These are phyloP conservation scores for Cairina moschata DNA, from an alignment of 2,113 vertebrate species.

Conservation along the genomic window DNA sequence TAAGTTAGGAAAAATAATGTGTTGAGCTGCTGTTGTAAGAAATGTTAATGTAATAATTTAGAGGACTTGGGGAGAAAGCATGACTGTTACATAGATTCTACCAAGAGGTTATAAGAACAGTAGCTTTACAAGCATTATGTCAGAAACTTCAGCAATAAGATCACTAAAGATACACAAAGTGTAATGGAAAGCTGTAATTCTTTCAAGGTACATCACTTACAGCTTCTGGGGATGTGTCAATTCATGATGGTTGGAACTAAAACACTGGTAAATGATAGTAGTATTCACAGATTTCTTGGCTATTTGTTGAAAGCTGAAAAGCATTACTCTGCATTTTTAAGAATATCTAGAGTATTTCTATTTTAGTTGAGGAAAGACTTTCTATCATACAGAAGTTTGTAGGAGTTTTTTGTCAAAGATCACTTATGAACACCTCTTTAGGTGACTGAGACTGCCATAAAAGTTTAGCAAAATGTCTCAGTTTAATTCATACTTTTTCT, in stretches of 20 bases:
- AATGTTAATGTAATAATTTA: neutral
- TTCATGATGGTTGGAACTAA: neutral
- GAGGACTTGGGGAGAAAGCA: neutral
- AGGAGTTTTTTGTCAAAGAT: neutral
- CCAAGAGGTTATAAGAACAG: neutral
- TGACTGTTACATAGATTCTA: neutral
- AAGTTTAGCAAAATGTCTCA: neutral
- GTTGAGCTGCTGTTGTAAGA: neutral
- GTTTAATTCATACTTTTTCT: neutral
- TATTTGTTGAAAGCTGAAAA: neutral
- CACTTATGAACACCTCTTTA: neutral
- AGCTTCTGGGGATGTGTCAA: neutral
- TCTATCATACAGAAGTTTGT: neutral
- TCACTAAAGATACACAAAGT: neutral
- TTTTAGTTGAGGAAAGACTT: neutral
- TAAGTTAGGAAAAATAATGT: neutral
- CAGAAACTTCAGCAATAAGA: neutral
- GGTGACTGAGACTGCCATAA: neutral
- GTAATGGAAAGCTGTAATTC: neutral
- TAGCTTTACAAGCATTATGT: neutral
- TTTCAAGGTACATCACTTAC: neutral
- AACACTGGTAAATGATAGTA: neutral
- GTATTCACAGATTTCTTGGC: neutral
- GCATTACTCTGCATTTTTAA: neutral
- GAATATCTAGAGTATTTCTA: neutral